Base-by-base conservation (phyloP, 2,113 vertebrate genomes). In the Callopanchax toddi region DNA sequence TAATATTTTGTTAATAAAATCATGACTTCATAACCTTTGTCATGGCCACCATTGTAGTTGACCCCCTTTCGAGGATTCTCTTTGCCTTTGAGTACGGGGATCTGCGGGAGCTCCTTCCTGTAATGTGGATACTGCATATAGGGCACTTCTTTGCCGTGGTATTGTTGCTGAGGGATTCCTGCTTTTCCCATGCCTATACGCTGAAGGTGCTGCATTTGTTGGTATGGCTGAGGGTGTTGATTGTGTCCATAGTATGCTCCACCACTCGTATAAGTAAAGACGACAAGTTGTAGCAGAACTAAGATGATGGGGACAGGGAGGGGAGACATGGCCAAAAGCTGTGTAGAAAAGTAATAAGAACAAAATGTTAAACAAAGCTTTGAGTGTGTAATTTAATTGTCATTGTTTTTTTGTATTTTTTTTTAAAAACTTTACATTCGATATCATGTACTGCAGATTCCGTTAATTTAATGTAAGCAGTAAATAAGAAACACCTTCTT, bases 181-280 rank as follows among this genome's bases (percentile, higher is more conserved):
- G 96, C 95, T 74, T 96, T 95, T 68, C 92, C 93, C 81, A 95
- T 81, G 0, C 92, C 92, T 73, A 97, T 93, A 86, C 96, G 96
- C 84, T 95, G 94, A 82, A 93, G 86, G 89, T 96, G 96, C 84
- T 95, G 95, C 72, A 95, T 91, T 0, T 94, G 91, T 57, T 95
- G 95, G 79, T 95, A 96, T 0, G 90, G 94, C 52, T 90, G 88
- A 0, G 95, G 94, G 80, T 95, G 90, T 22, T 93, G 94, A 78
- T 97, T 98, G 89, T 97, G 95, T 29, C 94, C 93, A 81, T 99
- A 99, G 87, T 96, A 98, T 45, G 93, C 95, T 1, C 94, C 96
- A 1, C 90, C 92, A 65, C 91, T 92, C 61, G 87, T 78, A 71
- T 77, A 85, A 57, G 82, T 90, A 59, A 95, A 49, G 34, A 91